Evolutionary conservation across 2,797 vertebrate genomes (phyloP).

Genomic region (Orientallactaga sibirica): DNA sequence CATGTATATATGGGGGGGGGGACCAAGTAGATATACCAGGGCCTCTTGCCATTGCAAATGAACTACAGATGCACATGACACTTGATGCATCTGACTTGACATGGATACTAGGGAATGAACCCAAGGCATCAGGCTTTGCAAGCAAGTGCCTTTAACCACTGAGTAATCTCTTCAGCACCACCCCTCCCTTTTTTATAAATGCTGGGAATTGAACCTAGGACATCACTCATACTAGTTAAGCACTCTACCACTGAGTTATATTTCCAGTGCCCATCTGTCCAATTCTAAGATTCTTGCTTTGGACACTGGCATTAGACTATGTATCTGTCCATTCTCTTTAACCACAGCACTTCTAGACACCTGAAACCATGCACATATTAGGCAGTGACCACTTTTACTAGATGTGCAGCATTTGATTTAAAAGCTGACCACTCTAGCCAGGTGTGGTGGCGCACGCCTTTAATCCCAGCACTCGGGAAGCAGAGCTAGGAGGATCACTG

Average conservation of each 20-base stretch:
- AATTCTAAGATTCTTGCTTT: background rate
- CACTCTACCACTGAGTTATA: background rate
- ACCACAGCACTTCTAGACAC: background rate
- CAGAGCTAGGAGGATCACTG: too few species aligned
- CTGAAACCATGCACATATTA: background rate
- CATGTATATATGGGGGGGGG: too few species aligned
- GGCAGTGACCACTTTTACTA: too few species aligned
- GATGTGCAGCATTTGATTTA: background rate
- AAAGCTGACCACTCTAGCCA: background rate
- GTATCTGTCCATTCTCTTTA: background rate
- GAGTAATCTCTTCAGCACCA: too few species aligned
- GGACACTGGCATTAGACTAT: background rate
- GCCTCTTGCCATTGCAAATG: too few species aligned
- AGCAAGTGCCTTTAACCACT: background rate
- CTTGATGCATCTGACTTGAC: too few species aligned
- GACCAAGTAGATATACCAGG: too few species aligned
- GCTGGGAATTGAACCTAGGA: background rate
- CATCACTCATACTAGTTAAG: background rate
- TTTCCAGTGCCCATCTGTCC: background rate
- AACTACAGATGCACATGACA: too few species aligned
- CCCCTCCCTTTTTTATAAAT: background rate
- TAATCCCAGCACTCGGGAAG: too few species aligned
- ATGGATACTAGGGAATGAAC: background rate
- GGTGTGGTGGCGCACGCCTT: too few species aligned
- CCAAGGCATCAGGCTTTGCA: background rate